A percentile compares a stretch with the other conserved stretches of the same genome.
Evolutionary conservation across 1,140 invertebrate species (phyloP).

Genomic region (Brachionus sp.): DNA sequence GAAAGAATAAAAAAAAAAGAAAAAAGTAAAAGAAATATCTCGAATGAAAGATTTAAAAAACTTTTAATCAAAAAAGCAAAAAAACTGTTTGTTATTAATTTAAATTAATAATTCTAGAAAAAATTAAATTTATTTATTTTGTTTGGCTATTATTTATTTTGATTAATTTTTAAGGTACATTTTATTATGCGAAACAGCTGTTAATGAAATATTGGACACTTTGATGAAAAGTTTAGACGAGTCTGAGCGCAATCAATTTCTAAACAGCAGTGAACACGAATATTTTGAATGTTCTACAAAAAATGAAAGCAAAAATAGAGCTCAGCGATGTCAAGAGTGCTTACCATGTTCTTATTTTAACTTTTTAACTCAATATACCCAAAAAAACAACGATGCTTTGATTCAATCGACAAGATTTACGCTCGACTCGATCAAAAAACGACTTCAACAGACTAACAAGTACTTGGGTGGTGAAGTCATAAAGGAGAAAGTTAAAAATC

Average conservation of each 20-base stretch:
- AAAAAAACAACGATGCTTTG: slow-evolving; percentile 59
- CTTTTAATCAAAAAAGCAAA: no score
- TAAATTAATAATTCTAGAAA: no score
- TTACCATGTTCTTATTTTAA: slow-evolving; percentile 56
- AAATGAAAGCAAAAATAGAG: slow-evolving; percentile 53
- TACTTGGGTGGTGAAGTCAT: slow-evolving; percentile 52
- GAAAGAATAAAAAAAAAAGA: no score
- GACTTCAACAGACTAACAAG: slow-evolving; percentile 55
- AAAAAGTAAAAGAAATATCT: no score
- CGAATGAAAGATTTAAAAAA: no score
- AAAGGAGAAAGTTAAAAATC: slow-evolving; percentile 48
- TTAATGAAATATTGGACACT: slow-evolving; percentile 78
- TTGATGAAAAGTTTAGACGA: slow-evolving; percentile 59
- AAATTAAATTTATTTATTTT: no score
- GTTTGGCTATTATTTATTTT: no score
- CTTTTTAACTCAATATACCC: slow-evolving; percentile 57
- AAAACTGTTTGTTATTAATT: no score
- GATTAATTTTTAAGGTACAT: slow-evolving; percentile 65
- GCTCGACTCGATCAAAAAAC: slow-evolving; percentile 58
- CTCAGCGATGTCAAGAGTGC: slow-evolving; percentile 56
- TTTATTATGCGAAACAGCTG: slow-evolving; percentile 81
- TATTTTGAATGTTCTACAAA: slow-evolving; percentile 44
- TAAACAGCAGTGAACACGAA: slow-evolving; percentile 47
- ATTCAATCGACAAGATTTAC: slow-evolving; percentile 59
- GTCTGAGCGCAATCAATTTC: not conserved